Base-by-base conservation (phyloP, 2,888 invertebrate genomes). In the Lasius platythorax region DNA sequence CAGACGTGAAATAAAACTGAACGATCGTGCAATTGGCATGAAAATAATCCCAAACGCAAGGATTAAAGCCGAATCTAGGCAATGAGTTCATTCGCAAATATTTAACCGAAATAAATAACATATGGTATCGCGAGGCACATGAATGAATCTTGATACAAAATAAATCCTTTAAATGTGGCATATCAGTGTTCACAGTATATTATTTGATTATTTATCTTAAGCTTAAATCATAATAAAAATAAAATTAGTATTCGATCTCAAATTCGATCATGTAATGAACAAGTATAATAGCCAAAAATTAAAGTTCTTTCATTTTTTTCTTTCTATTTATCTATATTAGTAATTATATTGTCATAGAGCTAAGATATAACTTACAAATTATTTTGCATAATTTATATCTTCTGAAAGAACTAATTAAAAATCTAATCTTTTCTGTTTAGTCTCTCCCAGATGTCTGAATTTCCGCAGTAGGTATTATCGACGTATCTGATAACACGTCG, bases 71-170 rank as follows among this genome's bases (percentile, higher is more conserved):
- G 43, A 8, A 33, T 79, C 12, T 23, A 28, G 12, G 43, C 30
- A 46, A 18, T 30, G 56, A 40, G 30, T 40, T 28, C 4, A 56
- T 56, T 68, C 30, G 23, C 28, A 81, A 81, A 61, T 73, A 81
- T 73, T 73, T 73, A 46, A 15, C 1, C 12, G 23, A 33, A 61
- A 72, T 79, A 53, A 67, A 78, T 67, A 66, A 33, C 15, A 18
- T 23, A 28, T n/a, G 15, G 15, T n/a, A n/a, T 30, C n/a, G 33
- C 30, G 33, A 53, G 8, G 23, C n/a, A 33, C 6, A 33, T n/a
- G n/a, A n/a, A 23, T 43, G 9, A 43, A 15, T 33, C 33, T 33
- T 11, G 9, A 50, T 23, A 15, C n/a, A 46, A 50, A 33, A 33
- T 78, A n/a, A 40, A 50, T 72, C 12, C 11, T 9, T 9, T 18